phyloP scores from a whole-genome alignment of 2,888 invertebrate genomes.

The Thumatha senex region DNA sequence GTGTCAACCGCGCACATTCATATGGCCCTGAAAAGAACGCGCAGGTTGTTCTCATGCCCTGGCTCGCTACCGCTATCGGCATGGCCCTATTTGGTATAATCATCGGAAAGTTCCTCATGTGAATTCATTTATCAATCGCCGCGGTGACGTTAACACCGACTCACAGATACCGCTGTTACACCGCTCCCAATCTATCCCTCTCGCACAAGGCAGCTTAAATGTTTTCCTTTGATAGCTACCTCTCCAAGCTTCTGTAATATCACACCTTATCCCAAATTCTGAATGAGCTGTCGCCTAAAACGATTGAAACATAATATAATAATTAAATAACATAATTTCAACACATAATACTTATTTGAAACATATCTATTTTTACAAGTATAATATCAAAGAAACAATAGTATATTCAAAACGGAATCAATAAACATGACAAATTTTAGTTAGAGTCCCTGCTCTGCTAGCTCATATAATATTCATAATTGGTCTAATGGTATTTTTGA shows the following conservation, averaged over 20 bases:
- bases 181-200: conserved; percentile 60
- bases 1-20: conserved; percentile 66
- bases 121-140: conserved; percentile 74
- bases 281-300: conserved; percentile 11
- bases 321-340: too few species aligned
- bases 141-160: conserved; percentile 56
- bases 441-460: too few species aligned
- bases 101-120: conserved; percentile 92
- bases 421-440: too few species aligned
- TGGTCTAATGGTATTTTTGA: too few species aligned
- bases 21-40: conserved; percentile 83
- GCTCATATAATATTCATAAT: too few species aligned
- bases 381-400: too few species aligned
- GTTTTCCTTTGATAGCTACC: conserved; percentile 40
- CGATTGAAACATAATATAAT: neutral
- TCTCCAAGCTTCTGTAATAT: conserved; percentile 27
- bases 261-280: conserved; percentile 22
- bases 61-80: conserved; percentile 86
- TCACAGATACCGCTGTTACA: conserved; percentile 62
- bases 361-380: too few species aligned
- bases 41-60: conserved; percentile 83
- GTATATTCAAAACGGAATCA: too few species aligned
- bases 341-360: too few species aligned
- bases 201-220: conserved; percentile 57
- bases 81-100: conserved; percentile 89